Evolutionary conservation across 2,888 invertebrate species (phyloP), one percentile per base, ranked within the genome.

Genomic region (Protophormia terraenovae): DNA sequence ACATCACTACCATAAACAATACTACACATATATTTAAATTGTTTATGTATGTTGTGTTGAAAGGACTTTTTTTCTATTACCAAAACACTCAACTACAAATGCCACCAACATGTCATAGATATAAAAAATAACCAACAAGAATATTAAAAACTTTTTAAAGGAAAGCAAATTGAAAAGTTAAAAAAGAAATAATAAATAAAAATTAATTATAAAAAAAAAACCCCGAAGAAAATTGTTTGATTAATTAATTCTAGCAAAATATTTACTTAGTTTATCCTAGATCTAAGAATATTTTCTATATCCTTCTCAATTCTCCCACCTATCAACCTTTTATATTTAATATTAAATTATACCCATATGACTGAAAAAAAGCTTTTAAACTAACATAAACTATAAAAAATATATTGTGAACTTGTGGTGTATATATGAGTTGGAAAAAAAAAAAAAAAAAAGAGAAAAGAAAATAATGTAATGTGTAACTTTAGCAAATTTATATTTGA

Each of bases 281-380:
- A n/a, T n/a, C n/a, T n/a, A n/a, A n/a, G n/a, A n/a, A n/a, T n/a
- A n/a, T n/a, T n/a, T n/a, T n/a, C n/a, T n/a, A n/a, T n/a, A n/a
- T n/a, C n/a, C 60, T 71, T 69, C 41, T 29, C 6, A 78, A 78
- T 71, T 0, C 3, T 0, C 2, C 62, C n/a, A 78, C 22, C 3
- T n/a, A n/a, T n/a, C n/a, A n/a, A n/a, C n/a, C 2, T 60, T 24
- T n/a, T 1, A 12, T 45, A 58, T 75, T 80, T 47, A 58, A 73
- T 73, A 67, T 80, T 29, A 58, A 80, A 47, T 60, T 81, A 80
- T 67, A 67, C 14, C 12, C 45, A 71, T 81, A 35, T 67, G 73
- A 50, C 38, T 27, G 19, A 22, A 81, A 60, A n/a, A 80, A 80
- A 67, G 67, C 81, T 81, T 81, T 81, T 81, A 75, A 67, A 60